A percentile compares a stretch with the other conserved stretches of the same genome.
phyloP scores from a whole-genome alignment of 2,888 invertebrate species.

The Copidosoma aretas region DNA sequence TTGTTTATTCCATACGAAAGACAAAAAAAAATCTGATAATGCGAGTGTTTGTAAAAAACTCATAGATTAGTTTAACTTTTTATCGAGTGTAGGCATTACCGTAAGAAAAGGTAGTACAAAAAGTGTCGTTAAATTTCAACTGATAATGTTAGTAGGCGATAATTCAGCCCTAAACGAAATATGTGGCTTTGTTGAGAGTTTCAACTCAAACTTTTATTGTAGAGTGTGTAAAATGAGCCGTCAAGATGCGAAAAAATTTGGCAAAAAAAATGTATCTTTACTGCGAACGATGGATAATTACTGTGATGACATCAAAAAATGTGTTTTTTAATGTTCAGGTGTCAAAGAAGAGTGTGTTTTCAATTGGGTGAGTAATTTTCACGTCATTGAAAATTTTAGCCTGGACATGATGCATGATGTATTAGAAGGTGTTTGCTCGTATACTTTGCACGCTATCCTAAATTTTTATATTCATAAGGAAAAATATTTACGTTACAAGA shows the following conservation, averaged over 20 bases:
- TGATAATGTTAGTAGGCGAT: constrained; percentile 31
- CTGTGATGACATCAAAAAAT: too few relatives aligned
- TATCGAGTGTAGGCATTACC: constrained; percentile 21
- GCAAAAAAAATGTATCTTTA: too few relatives aligned
- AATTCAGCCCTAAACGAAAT: constrained; percentile 30
- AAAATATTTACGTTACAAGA: constrained; percentile 21
- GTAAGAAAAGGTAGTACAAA: not conserved
- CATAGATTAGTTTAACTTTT: constrained; percentile 26
- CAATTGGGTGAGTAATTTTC: constrained; percentile 23
- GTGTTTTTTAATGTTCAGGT: constrained; percentile 8
- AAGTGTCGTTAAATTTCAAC: constrained; percentile 29
- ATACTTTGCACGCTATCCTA: constrained; percentile 16
- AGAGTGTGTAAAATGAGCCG: too few relatives aligned
- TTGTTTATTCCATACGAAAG: not conserved
- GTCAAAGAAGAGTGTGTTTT: constrained; percentile 36
- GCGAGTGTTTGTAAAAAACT: constrained; percentile 14
- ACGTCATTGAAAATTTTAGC: constrained; percentile 32
- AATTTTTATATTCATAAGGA: constrained; percentile 7
- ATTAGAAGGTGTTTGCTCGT: constrained; percentile 20
- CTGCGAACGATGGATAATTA: too few relatives aligned
- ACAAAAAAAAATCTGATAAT: constrained; percentile 23
- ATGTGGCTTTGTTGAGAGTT: constrained; percentile 33
- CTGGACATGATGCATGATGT: constrained; percentile 35
- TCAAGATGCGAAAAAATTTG: too few relatives aligned
- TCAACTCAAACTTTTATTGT: constrained; percentile 8